These are phyloP conservation scores for Champsocephalus gunnari DNA, from an alignment of 2,797 vertebrate genomes.

Conservation along the genomic window DNA sequence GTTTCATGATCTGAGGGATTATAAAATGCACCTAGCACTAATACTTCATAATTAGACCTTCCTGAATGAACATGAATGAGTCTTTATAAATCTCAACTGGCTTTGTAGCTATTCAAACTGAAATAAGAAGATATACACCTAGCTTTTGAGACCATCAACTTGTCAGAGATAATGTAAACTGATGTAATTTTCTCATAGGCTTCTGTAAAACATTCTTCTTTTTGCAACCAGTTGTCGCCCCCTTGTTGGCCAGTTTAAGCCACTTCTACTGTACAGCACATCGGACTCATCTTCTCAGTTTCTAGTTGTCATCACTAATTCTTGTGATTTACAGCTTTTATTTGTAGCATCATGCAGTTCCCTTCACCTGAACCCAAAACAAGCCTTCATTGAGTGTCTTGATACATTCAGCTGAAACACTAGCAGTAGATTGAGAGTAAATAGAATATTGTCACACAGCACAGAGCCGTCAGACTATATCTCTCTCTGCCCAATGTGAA, in stretches of 20 bases:
- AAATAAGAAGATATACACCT: neutral
- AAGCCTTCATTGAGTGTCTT: slow-evolving; percentile 20
- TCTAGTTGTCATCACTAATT: neutral
- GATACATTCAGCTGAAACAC: slow-evolving; percentile 35
- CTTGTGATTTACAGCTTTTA: no score
- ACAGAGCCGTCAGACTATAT: slow-evolving; percentile 36
- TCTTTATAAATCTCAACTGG: neutral
- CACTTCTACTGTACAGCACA: no score
- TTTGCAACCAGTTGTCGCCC: no score
- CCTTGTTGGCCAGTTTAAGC: no score
- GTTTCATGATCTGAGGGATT: slow-evolving; percentile 31
- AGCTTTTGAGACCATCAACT: no score
- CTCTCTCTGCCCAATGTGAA: slow-evolving; percentile 40
- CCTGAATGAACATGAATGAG: neutral
- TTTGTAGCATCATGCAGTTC: neutral
- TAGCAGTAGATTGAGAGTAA: slow-evolving; percentile 12
- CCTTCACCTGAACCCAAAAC: slow-evolving; percentile 15
- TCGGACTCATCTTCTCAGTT: neutral
- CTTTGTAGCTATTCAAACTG: neutral
- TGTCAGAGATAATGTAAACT: no score
- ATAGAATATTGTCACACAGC: slow-evolving; percentile 18
- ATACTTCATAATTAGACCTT: neutral
- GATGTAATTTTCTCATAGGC: no score
- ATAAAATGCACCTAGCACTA: neutral
- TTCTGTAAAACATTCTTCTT: no score